These are phyloP conservation scores for Corythornis vintsioides DNA, from an alignment of 2,113 vertebrate species.

Conservation along the genomic window DNA sequence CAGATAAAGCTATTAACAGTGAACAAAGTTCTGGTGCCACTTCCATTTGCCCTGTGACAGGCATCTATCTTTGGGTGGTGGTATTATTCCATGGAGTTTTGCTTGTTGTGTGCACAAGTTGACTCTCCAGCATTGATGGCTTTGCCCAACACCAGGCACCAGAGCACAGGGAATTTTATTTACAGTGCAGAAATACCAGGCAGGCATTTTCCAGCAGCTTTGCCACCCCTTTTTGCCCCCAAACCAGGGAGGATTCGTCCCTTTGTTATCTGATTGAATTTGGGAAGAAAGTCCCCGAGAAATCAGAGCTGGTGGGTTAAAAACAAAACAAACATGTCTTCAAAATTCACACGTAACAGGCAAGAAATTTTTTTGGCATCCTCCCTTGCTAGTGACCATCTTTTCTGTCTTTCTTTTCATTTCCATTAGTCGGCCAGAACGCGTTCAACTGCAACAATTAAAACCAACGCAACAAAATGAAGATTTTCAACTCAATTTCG, in stretches of 20 bases:
- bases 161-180: background rate
- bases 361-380: background rate
- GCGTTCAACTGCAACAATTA: background rate
- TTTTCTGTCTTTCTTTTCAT: background rate
- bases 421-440: background rate
- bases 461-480: background rate
- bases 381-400: background rate
- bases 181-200: background rate
- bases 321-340: background rate
- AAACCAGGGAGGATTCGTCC: background rate
- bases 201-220: background rate
- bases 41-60: background rate
- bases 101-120: fast-evolving
- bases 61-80: fast-evolving
- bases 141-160: background rate
- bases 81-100: background rate
- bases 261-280: background rate
- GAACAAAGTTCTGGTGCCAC: background rate
- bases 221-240: background rate
- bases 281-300: background rate
- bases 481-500: background rate
- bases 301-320: background rate
- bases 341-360: background rate
- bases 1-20: conserved; percentile 15
- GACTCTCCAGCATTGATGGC: background rate